Conservation (phyloP, 2,113 vertebrate species). For the Brachirus orientalis region DNA sequence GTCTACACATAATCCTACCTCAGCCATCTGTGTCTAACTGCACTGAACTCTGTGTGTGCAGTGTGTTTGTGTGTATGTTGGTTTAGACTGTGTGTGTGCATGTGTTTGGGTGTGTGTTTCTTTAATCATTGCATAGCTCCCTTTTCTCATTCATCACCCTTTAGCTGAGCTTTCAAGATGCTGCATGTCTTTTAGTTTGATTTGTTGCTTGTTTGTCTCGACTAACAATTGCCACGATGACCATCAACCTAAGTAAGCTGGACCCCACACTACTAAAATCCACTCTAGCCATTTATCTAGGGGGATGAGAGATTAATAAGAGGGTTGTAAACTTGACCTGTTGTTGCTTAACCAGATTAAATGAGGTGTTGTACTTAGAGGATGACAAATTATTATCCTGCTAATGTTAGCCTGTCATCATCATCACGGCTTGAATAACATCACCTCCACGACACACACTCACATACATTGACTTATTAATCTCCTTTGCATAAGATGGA, state of each 20-base stretch:
- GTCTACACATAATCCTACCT: no score
- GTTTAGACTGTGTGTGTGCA: background rate
- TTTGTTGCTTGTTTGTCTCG: slow-evolving; percentile 12
- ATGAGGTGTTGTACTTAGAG: slow-evolving; percentile 29
- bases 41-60: slow-evolving; percentile 33
- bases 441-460: slow-evolving; percentile 1
- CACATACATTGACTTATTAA: slow-evolving; percentile 11
- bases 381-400: slow-evolving; percentile 37
- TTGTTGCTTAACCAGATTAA: slow-evolving; percentile 17
- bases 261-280: background rate
- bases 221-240: slow-evolving; percentile 21
- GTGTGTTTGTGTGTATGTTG: slow-evolving; percentile 16
- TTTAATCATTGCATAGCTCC: slow-evolving; percentile 53
- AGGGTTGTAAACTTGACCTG: slow-evolving; percentile 23
- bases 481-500: slow-evolving; percentile 20
- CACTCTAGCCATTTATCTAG: background rate
- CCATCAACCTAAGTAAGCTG: background rate
- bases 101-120: slow-evolving; percentile 8
- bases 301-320: background rate
- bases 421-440: slow-evolving; percentile 32
- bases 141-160: slow-evolving; percentile 6
- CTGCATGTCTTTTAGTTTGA: slow-evolving; percentile 32
- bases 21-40: slow-evolving; percentile 36
- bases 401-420: slow-evolving; percentile 18
- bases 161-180: slow-evolving; percentile 12